These are phyloP conservation scores for Drosophila ananassae DNA, from an alignment of 1,140 invertebrate species.

Conservation along the genomic window DNA sequence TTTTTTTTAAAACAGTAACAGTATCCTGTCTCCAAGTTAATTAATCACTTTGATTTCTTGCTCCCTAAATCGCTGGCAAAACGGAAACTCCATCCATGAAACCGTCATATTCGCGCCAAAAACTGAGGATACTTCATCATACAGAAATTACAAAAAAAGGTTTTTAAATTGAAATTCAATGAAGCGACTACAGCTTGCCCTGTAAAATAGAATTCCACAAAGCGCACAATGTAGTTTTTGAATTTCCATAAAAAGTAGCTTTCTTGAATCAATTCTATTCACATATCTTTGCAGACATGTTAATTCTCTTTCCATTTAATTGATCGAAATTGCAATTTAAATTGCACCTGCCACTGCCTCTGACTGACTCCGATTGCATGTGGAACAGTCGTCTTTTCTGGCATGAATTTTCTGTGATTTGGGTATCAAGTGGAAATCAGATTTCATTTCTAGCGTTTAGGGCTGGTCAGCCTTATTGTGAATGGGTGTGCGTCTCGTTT, in stretches of 20 bases:
- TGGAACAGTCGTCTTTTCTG: conserved; percentile 18
- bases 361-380: conserved; percentile 43
- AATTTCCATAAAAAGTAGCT: no score
- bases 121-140: conserved; percentile 27
- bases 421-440: conserved; percentile 47
- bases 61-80: conserved; percentile 3
- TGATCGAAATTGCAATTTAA: background rate
- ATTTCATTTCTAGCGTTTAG: conserved; percentile 53
- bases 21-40: background rate
- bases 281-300: background rate
- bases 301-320: background rate
- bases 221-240: no score
- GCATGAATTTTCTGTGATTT: conserved; percentile 13
- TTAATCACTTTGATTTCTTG: conserved; percentile 6
- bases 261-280: background rate
- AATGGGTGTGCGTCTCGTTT: conserved; percentile 13
- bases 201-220: background rate
- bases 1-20: no score
- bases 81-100: conserved; percentile 20
- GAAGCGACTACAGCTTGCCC: conserved; percentile 29
- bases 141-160: conserved; percentile 7
- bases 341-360: conserved; percentile 9
- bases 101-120: conserved; percentile 40
- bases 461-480: conserved; percentile 2
- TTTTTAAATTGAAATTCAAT: background rate